Percentiles rank a stretch among this genome's conserved stretches.
These are phyloP conservation scores for Chelonoidis abingdonii DNA, from an alignment of 2,113 vertebrate species.

Conservation along the genomic window DNA sequence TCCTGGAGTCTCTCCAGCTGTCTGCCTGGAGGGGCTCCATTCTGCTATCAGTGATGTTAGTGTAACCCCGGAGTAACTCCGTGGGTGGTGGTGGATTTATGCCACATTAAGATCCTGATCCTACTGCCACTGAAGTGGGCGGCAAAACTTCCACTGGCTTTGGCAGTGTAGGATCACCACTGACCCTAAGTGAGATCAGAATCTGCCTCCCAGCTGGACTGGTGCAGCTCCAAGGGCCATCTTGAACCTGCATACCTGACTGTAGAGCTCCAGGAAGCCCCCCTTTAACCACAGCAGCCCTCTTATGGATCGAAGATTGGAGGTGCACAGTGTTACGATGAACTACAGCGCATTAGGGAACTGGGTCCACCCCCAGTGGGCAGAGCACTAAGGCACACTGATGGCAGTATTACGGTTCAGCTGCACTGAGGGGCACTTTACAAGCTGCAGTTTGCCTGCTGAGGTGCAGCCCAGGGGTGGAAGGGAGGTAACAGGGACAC, in stretches of 20 bases:
- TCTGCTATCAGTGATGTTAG: neutral
- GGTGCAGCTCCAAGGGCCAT: neutral
- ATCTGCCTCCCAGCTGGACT: neutral
- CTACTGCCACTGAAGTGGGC: neutral
- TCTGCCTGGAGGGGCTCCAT: no score
- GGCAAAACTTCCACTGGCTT: neutral
- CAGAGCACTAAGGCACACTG: rapidly evolving
- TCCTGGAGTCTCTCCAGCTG: neutral
- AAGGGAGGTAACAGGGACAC: neutral
- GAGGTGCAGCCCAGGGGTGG: rapidly evolving
- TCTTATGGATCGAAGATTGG: rapidly evolving
- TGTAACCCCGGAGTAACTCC: neutral
- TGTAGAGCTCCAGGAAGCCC: neutral
- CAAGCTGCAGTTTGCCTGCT: neutral
- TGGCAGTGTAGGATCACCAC: neutral
- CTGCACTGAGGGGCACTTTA: rapidly evolving
- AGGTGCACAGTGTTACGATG: neutral
- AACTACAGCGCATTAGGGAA: rapidly evolving
- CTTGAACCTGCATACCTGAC: no score
- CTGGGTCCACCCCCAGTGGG: neutral
- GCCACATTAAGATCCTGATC: neutral
- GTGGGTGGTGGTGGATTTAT: neutral
- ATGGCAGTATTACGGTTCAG: rapidly evolving
- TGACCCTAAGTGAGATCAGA: neutral
- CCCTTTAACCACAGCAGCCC: neutral